These are phyloP conservation scores for Acrocephalus kingi DNA, from an alignment of 2,113 vertebrate genomes.

Conservation along the genomic window DNA sequence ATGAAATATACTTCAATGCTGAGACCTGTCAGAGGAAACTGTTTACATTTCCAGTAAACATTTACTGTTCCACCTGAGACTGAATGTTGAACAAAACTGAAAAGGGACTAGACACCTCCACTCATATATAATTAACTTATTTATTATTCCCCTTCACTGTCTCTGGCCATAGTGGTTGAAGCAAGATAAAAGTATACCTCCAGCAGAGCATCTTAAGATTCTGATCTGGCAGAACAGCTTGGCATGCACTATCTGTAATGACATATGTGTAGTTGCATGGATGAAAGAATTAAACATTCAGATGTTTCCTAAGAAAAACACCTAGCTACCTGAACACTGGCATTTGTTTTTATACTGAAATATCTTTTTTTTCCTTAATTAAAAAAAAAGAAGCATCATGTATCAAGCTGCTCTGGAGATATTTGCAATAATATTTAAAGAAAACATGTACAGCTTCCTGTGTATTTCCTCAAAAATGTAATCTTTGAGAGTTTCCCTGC, in stretches of 20 bases:
- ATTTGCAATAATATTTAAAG: neutral
- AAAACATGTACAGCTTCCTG: neutral
- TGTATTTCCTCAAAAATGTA: neutral
- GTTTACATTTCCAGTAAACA: neutral
- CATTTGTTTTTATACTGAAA: neutral
- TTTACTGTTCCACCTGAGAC: neutral
- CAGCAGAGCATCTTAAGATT: neutral
- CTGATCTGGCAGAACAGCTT: neutral
- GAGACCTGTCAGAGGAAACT: neutral
- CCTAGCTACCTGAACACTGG: neutral
- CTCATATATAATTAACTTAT: neutral
- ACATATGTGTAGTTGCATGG: neutral
- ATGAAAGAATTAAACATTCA: neutral
- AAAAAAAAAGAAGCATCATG: neutral
- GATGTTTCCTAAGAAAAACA: neutral
- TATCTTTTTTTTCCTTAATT: fast-evolving
- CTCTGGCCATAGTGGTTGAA: neutral
- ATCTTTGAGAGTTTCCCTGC: neutral
- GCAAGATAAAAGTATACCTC: neutral
- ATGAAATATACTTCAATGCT: neutral
- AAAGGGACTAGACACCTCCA: neutral
- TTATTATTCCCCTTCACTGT: neutral
- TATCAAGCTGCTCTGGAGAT: neutral
- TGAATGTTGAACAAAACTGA: neutral
- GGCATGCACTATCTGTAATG: neutral